Base-by-base conservation (phyloP, 2,888 invertebrate genomes). In the Meliscaeva auricollis region DNA sequence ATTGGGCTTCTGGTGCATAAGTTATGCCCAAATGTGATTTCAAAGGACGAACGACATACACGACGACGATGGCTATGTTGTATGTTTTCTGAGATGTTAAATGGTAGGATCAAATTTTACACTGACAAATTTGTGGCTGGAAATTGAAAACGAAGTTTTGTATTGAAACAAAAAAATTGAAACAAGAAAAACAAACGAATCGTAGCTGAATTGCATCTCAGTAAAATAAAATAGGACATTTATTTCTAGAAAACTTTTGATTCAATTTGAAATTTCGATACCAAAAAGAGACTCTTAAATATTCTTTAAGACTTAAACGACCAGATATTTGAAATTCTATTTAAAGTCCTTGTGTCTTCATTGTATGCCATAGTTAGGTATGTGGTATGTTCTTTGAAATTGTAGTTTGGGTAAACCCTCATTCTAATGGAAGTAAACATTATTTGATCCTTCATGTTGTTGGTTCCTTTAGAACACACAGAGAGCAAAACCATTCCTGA, bases 1-100 rank as follows among this genome's bases (percentile, higher is more conserved):
- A 81, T 81, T 85, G 76, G 76, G 64, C 76, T 76, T 54, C 44
- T 66, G 35, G 13, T 66, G 62, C 68, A 80, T 68, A 85, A 85
- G 64, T 75, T 70, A 76, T 73, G 73, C 48, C 9, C 58, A n/a
- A 56, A 64, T 56, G 48, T 68, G 50, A 60, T 69, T 77, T 68
- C 72, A 69, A 76, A 64, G 54, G 56, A 58, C 35, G 35, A 58
- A 58, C 9, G 50, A 13, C n/a, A n/a, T n/a, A 38, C 5, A 76
- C 68, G 38, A 26, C 22, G 3, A 66, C 66, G 35, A 80, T 50
- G 48, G 35, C 11, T 9, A 17, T 30, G 44, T 9, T n/a, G n/a
- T n/a, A n/a, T n/a, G n/a, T n/a, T n/a, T n/a, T n/a, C n/a, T n/a
- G 26, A 22, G 48, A 70, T 48, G 44, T 50, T 38, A 52, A 52